Evolutionary conservation across 2,888 invertebrate genomes (phyloP), one percentile per base, ranked within the genome.

Genomic region (Epirrhoe alternata): DNA sequence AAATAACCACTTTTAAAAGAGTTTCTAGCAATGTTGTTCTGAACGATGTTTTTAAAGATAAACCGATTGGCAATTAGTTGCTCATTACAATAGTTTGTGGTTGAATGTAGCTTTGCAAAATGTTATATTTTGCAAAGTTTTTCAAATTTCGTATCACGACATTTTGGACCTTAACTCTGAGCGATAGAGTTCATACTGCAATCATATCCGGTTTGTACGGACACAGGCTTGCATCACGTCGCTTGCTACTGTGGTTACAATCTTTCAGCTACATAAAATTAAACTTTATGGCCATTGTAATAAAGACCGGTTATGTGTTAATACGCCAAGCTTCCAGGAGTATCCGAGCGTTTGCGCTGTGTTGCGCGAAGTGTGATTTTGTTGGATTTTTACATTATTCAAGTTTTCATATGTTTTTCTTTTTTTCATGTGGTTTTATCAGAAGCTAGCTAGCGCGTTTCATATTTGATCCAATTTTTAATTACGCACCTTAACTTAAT

Each of bases 181-280:
- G 10, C 0, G 31, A 14, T 52, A 60, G 42, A 60, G 52, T 31
- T 52, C 31, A 52, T 59, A 24, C 8, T 59, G 5, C 49, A 47
- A 49, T 35, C 12, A 12, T 33, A 55, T n/a, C 55, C 10, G 24
- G 31, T 31, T 54, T 14, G 35, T n/a, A 52, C 42, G 47, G 16
- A 24, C 52, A 54, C 53, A 54, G n/a, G 49, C n/a, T 30, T 55
- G 55, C 58, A 55, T 51, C 67, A 35, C 55, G 24, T 30, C 49
- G 63, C 59, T 16, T 38, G 53, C 38, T 57, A 56, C 69, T 66
- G 55, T 42, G 47, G 56, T 47, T 52, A 51, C 57, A 71, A 71
- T 74, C 75, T 76, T 77, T 74, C 74, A 72, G 66, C 64, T 62
- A 66, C 66, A 73, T 75, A 66, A 74, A 76, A 78, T 76, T 74